Conservation (phyloP, 2,888 invertebrate genomes). For the Lepidocyrtinus sp. region DNA sequence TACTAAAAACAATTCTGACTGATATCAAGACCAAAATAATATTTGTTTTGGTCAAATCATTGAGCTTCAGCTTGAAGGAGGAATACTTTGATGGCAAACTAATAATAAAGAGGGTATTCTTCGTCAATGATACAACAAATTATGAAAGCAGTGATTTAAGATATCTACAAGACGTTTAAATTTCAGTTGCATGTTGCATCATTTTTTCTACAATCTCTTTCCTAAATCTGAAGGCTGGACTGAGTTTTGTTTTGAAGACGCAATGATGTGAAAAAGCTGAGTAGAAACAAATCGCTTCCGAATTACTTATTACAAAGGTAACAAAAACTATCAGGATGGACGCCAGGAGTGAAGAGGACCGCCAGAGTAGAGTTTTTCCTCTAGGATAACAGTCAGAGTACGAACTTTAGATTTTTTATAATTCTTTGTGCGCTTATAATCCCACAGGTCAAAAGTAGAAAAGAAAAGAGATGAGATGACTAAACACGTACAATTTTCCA, state of each 20-base stretch:
- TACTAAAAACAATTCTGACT: no score
- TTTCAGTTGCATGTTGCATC: no score
- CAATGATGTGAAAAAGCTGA: not conserved
- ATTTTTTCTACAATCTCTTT: not conserved
- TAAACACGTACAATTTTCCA: not conserved
- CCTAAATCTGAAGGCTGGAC: not conserved
- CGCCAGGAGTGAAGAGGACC: slow-evolving; percentile 55
- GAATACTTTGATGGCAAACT: no score
- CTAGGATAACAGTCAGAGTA: not conserved
- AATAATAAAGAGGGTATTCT: no score
- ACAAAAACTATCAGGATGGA: slow-evolving; percentile 26
- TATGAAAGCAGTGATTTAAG: no score
- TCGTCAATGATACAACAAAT: no score
- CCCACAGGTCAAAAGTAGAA: not conserved
- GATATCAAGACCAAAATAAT: no score
- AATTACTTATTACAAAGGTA: not conserved
- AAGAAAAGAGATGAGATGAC: no score
- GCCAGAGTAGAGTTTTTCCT: slow-evolving; percentile 51
- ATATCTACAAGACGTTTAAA: no score
- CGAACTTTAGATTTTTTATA: not conserved
- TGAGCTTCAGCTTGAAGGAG: no score
- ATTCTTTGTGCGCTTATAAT: not conserved
- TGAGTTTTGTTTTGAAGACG: not conserved
- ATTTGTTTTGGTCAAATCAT: no score
- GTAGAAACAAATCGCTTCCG: slow-evolving; percentile 5